Percentiles rank a stretch among this genome's conserved stretches.
Evolutionary conservation across 1,140 invertebrate genomes (phyloP).

Genomic region (Cylas formicarius): DNA sequence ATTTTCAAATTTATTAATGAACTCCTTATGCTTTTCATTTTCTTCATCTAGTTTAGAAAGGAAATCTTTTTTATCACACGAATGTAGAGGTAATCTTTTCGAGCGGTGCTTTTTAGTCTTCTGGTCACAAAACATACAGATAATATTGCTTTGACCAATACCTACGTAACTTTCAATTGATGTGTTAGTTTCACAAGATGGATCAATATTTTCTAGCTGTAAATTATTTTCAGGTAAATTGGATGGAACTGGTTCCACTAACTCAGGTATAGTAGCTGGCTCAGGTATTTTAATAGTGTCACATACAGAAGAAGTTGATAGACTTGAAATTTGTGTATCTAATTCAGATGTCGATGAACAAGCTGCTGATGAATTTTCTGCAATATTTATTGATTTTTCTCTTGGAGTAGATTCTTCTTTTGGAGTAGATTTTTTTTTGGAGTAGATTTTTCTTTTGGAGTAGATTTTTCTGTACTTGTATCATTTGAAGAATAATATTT

Average conservation of each 20-base stretch:
- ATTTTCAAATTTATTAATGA: conserved; percentile 10
- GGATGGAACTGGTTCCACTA: no score
- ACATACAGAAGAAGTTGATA: no score
- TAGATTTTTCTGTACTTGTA: not conserved
- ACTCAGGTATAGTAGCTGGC: no score
- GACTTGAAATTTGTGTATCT: no score
- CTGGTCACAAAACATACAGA: conserved; percentile 5
- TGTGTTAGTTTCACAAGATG: not conserved
- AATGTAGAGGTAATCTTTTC: conserved; percentile 5
- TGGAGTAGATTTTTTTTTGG: not conserved
- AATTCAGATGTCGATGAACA: conserved; percentile 1
- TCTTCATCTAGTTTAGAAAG: conserved; percentile 4
- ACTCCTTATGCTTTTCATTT: conserved; percentile 2
- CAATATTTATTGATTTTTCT: conserved; percentile 2
- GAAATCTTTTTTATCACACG: conserved; percentile 11
- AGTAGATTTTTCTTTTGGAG: conserved; percentile 5
- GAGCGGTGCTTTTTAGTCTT: conserved; percentile 3
- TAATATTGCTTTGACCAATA: not conserved
- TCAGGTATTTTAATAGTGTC: no score
- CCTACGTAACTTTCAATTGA: not conserved
- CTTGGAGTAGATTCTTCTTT: conserved; percentile 5
- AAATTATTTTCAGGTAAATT: not conserved
- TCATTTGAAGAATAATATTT: conserved; percentile 21
- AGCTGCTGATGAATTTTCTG: not conserved
- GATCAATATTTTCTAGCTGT: not conserved